Base-by-base conservation (phyloP, 2,888 invertebrate genomes). In the Lordiphosa fenestrarum region DNA sequence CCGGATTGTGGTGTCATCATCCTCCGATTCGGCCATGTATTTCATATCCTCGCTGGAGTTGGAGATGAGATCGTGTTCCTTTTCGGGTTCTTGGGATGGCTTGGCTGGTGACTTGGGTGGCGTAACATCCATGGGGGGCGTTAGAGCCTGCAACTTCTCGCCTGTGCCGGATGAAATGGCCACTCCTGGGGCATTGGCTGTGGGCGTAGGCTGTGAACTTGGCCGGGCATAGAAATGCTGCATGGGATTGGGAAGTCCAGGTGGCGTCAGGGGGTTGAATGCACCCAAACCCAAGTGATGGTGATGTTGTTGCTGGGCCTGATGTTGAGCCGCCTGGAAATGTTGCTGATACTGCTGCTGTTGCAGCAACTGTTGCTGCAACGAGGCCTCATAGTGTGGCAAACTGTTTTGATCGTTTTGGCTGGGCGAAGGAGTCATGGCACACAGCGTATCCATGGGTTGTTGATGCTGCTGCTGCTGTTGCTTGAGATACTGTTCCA, bases 181-280 rank as follows among this genome's bases (percentile, higher is more conserved):
- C 5, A 50, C 37, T 21, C 66, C 30, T 38, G 49, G 41, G 2
- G 71, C 21, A 6, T 65, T 12, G 9, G 55, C 49, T 33, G 64
- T 64, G 3, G 82, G 74, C 15, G 80, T 74, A 2, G 77, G 71
- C 64, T 76, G 78, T 1, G 86, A 81, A 40, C 80, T 88, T 42
- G 80, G 85, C 2, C 76, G 81, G 15, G 66, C 66, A 47, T 87
- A 88, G 54, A 82, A 88, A 66, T 86, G 68, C 63, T 72, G 83
- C 71, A 78, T 54, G 15, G 89, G 88, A 65, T 85, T 87, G 33
- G 90, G 89, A 59, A 92, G 91, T 6, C 92, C 92, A 0, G 93
- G 93, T 0, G 93, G 93, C 5, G 93, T 93, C 36, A 93, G 89
- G 0, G 92, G 90, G 75, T 90, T 92, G 76, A 93, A 93, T 0